Percentiles rank a stretch among this genome's conserved stretches.
Evolutionary conservation across 2,797 vertebrate species (phyloP).

Genomic region (Manis javanica): DNA sequence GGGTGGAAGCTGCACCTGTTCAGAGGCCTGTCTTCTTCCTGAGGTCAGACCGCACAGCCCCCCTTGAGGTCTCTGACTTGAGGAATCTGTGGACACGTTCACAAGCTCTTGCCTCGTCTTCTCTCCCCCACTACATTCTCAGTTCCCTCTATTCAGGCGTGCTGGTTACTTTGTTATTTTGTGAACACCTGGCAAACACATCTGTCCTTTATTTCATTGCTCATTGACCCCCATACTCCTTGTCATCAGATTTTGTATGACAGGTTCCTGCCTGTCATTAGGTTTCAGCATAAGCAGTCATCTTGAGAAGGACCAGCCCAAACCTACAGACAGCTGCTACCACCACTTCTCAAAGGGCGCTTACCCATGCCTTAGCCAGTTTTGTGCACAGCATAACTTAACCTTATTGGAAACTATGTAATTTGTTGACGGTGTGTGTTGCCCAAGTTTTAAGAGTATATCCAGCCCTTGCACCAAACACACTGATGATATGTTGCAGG

Average conservation of each 20-base stretch:
- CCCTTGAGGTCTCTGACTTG: background rate
- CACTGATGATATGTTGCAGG: background rate
- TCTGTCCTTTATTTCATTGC: background rate
- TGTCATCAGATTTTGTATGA: background rate
- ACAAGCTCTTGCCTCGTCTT: background rate
- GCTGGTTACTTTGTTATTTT: too few species aligned
- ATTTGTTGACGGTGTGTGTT: background rate
- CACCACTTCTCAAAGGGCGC: background rate
- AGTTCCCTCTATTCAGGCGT: too few species aligned
- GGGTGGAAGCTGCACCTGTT: too few species aligned
- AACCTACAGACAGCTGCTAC: background rate
- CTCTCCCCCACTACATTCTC: rapidly evolving
- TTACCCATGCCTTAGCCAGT: background rate
- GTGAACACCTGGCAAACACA: background rate
- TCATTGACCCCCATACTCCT: background rate
- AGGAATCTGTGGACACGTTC: background rate
- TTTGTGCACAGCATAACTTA: background rate
- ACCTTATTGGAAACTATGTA: background rate
- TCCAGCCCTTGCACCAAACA: background rate
- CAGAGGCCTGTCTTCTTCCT: background rate
- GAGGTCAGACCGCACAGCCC: rapidly evolving
- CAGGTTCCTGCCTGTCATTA: background rate
- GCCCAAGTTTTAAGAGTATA: background rate
- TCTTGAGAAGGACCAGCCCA: background rate
- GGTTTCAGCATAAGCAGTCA: background rate